phyloP scores from a whole-genome alignment of 2,797 vertebrate genomes.

The Helarctos malayanus region DNA sequence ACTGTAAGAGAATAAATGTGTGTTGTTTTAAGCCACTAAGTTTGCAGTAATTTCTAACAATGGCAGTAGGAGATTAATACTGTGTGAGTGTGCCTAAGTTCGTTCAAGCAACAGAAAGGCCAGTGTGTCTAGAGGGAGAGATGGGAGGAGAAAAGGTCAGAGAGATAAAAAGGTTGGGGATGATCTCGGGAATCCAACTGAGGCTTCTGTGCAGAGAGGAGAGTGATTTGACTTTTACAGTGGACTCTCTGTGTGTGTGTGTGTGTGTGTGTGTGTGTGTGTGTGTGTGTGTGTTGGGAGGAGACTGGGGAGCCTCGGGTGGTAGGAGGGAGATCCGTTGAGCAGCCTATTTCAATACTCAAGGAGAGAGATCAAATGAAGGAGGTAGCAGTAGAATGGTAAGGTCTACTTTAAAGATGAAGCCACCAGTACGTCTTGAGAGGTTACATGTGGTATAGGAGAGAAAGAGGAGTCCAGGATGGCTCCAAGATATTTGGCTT shows the following conservation, averaged over 20 bases:
- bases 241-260: background rate
- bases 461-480: background rate
- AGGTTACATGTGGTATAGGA: background rate
- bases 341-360: background rate
- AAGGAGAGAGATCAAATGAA: background rate
- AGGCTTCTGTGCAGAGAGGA: background rate
- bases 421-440: background rate
- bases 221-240: background rate
- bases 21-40: background rate
- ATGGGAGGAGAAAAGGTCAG: background rate
- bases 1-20: background rate
- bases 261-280: background rate
- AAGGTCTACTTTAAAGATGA: background rate
- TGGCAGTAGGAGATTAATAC: background rate
- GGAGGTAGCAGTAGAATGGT: background rate
- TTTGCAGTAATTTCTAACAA: background rate
- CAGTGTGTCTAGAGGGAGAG: background rate
- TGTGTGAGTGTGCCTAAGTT: background rate
- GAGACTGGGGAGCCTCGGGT: background rate
- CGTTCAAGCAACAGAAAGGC: background rate
- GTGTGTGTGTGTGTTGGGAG: background rate
- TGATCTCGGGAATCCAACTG: background rate
- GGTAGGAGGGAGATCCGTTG: background rate
- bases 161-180: background rate
- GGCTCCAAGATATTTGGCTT: background rate